Evolutionary conservation across 2,888 invertebrate species (phyloP), one percentile per base, ranked within the genome.

Genomic region (Drosophila pseudotalamancana): DNA sequence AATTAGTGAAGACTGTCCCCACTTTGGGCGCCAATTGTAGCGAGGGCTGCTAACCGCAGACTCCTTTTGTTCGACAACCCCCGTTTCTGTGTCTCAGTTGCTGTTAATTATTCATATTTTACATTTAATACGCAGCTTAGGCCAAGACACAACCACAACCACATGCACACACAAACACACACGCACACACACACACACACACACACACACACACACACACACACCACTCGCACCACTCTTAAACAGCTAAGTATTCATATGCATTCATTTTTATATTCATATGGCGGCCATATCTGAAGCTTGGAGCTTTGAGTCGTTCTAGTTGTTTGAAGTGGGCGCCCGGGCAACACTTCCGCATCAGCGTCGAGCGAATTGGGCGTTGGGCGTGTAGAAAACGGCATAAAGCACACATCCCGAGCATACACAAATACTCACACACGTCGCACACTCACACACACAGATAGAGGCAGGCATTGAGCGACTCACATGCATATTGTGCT

Each of bases 81-180:
- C 46, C 46, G 40, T 34, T 60, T 29, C 34, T 25, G 43, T 42
- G 43, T 59, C 73, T 69, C 48, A 39, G 76, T 63, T 55, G 70
- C 64, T 81, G 81, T 81, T 81, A 87, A 81, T 81, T 87, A 81
- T 81, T 87, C 82, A 87, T 78, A 87, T 82, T 87, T 81, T 85
- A 82, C 67, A 85, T 81, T 81, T 81, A 81, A 87, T 81, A 76
- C 86, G 66, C 79, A 81, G 81, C 81, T 81, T 87, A 81, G 68
- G 66, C 78, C 48, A 62, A 54, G 46, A 60, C 51, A 40, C 49
- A 39, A 18, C 32, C 54, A 48, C 34, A n/a, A n/a, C n/a, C n/a
- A n/a, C n/a, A n/a, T 9, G 8, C 65, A 42, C 51, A 16, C 50
- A 23, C 31, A 12, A 18, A 25, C 34, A 49, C 39, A 19, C 25